Conservation (phyloP, 2,113 vertebrate species). For the Cromileptes altivelis region DNA sequence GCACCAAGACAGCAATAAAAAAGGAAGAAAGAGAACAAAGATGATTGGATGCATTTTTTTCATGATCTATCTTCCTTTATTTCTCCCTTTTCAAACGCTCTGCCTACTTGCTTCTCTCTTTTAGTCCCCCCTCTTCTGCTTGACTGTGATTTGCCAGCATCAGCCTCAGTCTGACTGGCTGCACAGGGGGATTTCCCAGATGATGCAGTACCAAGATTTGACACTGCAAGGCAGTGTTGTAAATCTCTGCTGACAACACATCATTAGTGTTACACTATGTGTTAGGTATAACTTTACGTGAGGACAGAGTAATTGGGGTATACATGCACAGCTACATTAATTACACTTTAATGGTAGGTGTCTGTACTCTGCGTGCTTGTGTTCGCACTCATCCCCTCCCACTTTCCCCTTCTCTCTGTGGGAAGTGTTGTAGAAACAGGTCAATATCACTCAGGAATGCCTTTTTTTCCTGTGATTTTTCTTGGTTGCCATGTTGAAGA, state of each 20-base stretch:
- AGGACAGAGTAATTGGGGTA: not conserved
- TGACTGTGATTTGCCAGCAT: slow-evolving; percentile 33
- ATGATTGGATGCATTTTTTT: not conserved
- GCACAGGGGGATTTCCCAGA: slow-evolving; percentile 54
- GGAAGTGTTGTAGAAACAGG: slow-evolving; percentile 48
- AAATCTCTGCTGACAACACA: slow-evolving; percentile 35
- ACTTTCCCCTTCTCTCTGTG: not conserved
- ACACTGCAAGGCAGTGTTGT: slow-evolving; percentile 71
- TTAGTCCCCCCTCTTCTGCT: slow-evolving; percentile 9
- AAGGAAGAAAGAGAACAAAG: not conserved
- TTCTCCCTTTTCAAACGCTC: not conserved
- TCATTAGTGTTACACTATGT: slow-evolving; percentile 7
- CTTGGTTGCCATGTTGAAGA: slow-evolving; percentile 13
- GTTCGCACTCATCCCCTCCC: not conserved
- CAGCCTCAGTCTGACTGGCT: slow-evolving; percentile 40
- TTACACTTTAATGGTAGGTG: not conserved
- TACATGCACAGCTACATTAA: not conserved
- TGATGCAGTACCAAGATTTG: slow-evolving; percentile 61
- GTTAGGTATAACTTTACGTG: not conserved
- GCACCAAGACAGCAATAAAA: not conserved
- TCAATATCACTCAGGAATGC: slow-evolving; percentile 46
- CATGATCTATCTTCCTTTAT: not conserved
- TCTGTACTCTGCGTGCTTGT: not conserved
- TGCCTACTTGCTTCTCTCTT: not conserved
- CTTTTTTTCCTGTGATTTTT: slow-evolving; percentile 24